Evolutionary conservation across 2,888 invertebrate genomes (phyloP).

Genomic region (Fissipunctia ypsillon): DNA sequence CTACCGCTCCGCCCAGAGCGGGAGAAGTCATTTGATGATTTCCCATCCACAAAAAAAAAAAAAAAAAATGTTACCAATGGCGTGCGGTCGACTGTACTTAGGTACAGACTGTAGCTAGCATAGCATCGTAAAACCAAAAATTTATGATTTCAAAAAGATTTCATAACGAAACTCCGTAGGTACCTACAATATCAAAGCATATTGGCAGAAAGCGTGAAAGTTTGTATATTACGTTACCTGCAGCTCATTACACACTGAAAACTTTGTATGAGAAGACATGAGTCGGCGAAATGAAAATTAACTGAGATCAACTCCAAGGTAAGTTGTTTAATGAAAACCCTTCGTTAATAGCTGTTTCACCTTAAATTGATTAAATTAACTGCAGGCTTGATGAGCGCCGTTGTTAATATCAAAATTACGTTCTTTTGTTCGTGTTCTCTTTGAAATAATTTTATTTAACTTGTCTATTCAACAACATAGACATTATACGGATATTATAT

Average conservation of each 20-base stretch:
- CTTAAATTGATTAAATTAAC: slow-evolving; percentile 49
- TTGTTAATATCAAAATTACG: slow-evolving; percentile 16
- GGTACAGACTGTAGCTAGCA: too few relatives aligned
- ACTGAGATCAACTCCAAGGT: slow-evolving; percentile 66
- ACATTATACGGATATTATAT: too few relatives aligned
- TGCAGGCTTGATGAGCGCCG: not conserved
- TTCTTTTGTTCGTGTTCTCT: not conserved
- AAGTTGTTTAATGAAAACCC: slow-evolving; percentile 67
- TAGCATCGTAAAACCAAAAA: slow-evolving; percentile 12
- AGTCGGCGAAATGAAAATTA: slow-evolving; percentile 71
- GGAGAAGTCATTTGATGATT: too few relatives aligned
- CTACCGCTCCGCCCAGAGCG: too few relatives aligned
- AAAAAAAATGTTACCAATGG: too few relatives aligned
- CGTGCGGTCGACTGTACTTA: too few relatives aligned
- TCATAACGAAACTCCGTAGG: slow-evolving; percentile 32
- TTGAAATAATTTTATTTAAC: not conserved
- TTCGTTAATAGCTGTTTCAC: slow-evolving; percentile 53
- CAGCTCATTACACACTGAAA: slow-evolving; percentile 77
- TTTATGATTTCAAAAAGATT: slow-evolving; percentile 20
- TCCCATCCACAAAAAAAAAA: too few relatives aligned
- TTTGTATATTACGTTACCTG: slow-evolving; percentile 69
- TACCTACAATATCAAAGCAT: slow-evolving; percentile 70
- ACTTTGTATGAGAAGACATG: slow-evolving; percentile 70
- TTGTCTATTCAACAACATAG: too few relatives aligned
- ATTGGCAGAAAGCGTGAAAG: slow-evolving; percentile 68